Evolutionary conservation across 2,113 vertebrate species (phyloP).

Genomic region (Proteles cristata): DNA sequence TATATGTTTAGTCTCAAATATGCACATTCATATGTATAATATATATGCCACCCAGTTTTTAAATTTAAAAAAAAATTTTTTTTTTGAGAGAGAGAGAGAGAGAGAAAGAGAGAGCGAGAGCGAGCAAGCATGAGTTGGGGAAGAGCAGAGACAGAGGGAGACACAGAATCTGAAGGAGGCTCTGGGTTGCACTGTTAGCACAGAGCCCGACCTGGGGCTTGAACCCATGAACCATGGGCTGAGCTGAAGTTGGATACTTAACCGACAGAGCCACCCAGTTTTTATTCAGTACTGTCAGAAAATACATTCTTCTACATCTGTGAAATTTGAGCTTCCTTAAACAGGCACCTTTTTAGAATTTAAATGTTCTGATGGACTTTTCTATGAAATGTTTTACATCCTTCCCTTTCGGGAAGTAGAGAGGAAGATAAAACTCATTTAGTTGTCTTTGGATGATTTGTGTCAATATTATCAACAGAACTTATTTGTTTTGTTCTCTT

Average conservation of each 20-base stretch:
- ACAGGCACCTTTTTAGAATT: background rate
- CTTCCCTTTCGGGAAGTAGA: background rate
- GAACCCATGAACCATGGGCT: no score
- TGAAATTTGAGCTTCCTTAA: slow-evolving; percentile 24
- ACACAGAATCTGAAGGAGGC: no score
- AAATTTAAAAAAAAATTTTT: no score
- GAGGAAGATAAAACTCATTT: background rate
- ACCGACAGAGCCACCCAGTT: background rate
- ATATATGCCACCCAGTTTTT: slow-evolving; percentile 17
- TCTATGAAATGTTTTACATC: background rate
- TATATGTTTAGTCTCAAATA: background rate
- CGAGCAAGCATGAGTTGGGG: no score
- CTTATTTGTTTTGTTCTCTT: slow-evolving; percentile 47
- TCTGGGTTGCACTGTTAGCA: no score
- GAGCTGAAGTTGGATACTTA: no score
- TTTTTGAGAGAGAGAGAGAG: no score
- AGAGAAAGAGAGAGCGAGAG: no score
- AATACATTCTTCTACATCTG: background rate
- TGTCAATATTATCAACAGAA: slow-evolving; percentile 12
- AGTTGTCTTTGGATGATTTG: background rate
- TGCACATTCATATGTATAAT: background rate
- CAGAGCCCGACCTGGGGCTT: no score
- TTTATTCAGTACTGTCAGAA: slow-evolving; percentile 1
- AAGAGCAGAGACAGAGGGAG: no score
- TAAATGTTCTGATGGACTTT: slow-evolving; percentile 20